Evolutionary conservation across 2,888 invertebrate genomes (phyloP).

Genomic region (Flexamia atlantica): DNA sequence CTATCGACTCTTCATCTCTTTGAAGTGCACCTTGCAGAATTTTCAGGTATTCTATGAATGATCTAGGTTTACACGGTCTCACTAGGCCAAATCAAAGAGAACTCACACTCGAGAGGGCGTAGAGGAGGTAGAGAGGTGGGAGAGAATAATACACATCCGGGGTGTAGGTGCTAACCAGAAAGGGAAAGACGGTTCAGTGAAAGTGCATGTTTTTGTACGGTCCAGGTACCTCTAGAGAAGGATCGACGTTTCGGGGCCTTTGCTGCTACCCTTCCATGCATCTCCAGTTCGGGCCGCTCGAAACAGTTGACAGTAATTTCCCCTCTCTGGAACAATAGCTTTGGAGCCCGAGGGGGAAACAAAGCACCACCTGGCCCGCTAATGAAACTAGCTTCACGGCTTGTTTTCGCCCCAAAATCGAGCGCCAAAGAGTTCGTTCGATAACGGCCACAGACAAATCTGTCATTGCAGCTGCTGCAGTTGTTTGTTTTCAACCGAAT

Average conservation of each 20-base stretch:
- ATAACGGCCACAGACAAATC: conserved; percentile 38
- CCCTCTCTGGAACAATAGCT: conserved; percentile 50
- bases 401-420: conserved; percentile 48
- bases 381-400: conserved; percentile 59
- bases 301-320: conserved; percentile 60
- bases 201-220: conserved; percentile 44
- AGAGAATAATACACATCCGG: conserved; percentile 32
- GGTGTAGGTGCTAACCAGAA: conserved; percentile 10
- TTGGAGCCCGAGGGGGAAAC: conserved; percentile 9
- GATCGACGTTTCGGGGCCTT: conserved; percentile 18
- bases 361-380: conserved; percentile 40
- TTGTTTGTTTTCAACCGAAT: not conserved
- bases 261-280: conserved; percentile 33
- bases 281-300: conserved; percentile 31
- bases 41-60: no score
- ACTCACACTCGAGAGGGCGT: no score
- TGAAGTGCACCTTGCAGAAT: no score
- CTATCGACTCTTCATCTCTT: no score
- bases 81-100: no score
- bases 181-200: conserved; percentile 27
- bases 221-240: conserved; percentile 26
- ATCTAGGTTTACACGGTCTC: no score
- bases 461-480: not conserved
- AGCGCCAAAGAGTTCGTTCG: conserved; percentile 42
- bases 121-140: not conserved